A percentile compares a stretch with the other conserved stretches of the same genome.
Conservation (phyloP, 2,797 vertebrate species). For the Notolepis coatsorum region DNA sequence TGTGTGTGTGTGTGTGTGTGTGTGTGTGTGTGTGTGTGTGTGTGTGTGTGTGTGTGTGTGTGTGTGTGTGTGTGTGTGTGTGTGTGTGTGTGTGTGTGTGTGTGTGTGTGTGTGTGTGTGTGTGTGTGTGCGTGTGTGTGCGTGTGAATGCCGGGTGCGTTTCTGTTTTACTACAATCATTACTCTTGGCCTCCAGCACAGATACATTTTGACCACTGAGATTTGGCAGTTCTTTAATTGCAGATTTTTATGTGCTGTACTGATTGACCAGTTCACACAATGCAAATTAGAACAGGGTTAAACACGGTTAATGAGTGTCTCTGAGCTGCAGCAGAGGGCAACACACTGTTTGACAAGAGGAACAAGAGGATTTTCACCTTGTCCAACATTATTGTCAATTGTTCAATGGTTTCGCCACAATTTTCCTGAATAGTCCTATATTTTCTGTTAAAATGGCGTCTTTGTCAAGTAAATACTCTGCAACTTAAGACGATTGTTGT, state of each 20-base stretch:
- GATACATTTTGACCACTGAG: slow-evolving; percentile 67
- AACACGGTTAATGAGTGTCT: slow-evolving; percentile 77
- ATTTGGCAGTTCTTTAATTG: slow-evolving; percentile 69
- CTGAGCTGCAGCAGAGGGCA: slow-evolving; percentile 50
- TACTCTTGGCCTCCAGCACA: slow-evolving; percentile 81
- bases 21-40: slow-evolving; percentile 23
- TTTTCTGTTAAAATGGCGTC: too few relatives aligned
- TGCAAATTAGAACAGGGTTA: slow-evolving; percentile 63
- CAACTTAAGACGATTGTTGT: too few relatives aligned
- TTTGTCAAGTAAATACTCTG: too few relatives aligned
- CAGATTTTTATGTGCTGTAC: slow-evolving; percentile 70
- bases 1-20: slow-evolving; percentile 61
- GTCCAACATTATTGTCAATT: slow-evolving; percentile 2
- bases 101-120: slow-evolving; percentile 3
- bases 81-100: slow-evolving; percentile 28
- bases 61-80: slow-evolving; percentile 1
- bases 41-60: slow-evolving; percentile 9
- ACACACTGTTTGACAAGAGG: slow-evolving; percentile 63
- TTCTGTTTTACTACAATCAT: slow-evolving; percentile 87
- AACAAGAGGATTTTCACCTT: slow-evolving; percentile 41
- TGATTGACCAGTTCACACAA: slow-evolving; percentile 78
- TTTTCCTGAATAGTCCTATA: too few relatives aligned
- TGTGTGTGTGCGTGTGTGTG: not conserved
- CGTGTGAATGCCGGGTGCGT: slow-evolving; percentile 48
- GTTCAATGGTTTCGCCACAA: too few relatives aligned